Base-by-base conservation (phyloP, 1,140 invertebrate genomes). In the Drosophila guanche region DNA sequence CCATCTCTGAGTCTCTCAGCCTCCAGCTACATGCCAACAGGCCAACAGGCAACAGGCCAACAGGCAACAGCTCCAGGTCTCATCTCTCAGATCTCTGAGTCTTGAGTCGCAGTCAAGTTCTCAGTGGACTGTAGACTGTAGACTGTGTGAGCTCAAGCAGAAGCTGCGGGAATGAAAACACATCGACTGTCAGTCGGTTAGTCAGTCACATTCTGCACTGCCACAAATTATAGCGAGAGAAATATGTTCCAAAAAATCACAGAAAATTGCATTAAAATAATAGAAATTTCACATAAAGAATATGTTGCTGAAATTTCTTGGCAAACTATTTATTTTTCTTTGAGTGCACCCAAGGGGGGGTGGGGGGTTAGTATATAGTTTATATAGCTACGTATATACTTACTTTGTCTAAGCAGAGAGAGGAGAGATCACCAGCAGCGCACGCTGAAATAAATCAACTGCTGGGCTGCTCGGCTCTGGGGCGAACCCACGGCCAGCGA, bases 401-500 rank as follows among this genome's bases (percentile, higher is more conserved):
- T 0, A 66, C 47, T 85, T 85, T 85, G 81, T 85, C 81, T 85
- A 85, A 86, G 81, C 83, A 72, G 66, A 66, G 71, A 72, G 66
- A 66, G 71, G 60, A 59, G 42, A 58, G 78, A 70, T 83, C 78
- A 74, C 83, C 84, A 89, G 76, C 83, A 88, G 83, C 83, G 83
- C 78, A 88, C 75, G 83, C 78, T 88, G 78, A 90, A 90, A 90
- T 90, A 90, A 90, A 90, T 90, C 89, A 90, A 86, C 77, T 84
- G 77, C 25, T 27, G 22, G 23, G 0, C 47, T 12, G 48, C 10
- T 23, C 14, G 23, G 53, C n/a, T 14, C 48, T 60, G 63, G 65
- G 76, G 71, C 65, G 81, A 66, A 65, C 68, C 70, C 65, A 41
- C 41, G 61, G 75, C 65, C 73, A 67, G 54, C 68, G 60, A 42